Evolutionary conservation across 2,797 vertebrate genomes (phyloP).

Genomic region (Anas capensis): DNA sequence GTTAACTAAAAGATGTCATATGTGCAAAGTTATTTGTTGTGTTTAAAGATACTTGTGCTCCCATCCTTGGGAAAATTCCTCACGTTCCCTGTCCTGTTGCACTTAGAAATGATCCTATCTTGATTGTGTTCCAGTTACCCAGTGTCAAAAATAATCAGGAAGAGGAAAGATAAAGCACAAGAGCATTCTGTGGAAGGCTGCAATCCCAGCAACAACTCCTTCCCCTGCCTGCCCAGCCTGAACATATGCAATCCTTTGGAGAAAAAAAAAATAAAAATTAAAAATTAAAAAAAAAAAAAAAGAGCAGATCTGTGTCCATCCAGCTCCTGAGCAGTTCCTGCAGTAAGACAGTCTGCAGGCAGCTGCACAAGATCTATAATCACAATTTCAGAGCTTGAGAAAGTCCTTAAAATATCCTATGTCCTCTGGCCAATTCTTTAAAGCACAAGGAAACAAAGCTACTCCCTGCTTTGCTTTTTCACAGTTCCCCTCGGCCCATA

Average conservation of each 20-base stretch:
- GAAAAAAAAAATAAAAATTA: background rate
- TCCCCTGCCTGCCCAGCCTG: background rate
- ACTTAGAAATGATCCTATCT: constrained; percentile 42
- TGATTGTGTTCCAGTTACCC: constrained; percentile 48
- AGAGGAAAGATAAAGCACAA: constrained; percentile 14
- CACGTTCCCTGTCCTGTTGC: constrained; percentile 50
- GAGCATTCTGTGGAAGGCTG: constrained; percentile 18
- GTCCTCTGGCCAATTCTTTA: background rate
- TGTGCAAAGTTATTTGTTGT: constrained; percentile 60
- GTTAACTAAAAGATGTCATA: constrained; percentile 46
- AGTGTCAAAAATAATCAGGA: constrained; percentile 56
- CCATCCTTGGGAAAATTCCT: constrained; percentile 71
- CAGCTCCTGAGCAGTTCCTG: background rate
- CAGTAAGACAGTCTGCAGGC: background rate
- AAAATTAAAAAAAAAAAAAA: background rate
- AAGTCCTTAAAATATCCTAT: background rate
- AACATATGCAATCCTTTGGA: background rate
- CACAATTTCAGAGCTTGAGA: background rate
- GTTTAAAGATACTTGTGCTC: constrained; percentile 58
- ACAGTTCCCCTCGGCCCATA: background rate
- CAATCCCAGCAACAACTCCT: background rate
- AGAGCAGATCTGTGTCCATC: background rate
- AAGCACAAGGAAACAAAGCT: background rate
- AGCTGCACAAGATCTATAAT: background rate
- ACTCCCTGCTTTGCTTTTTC: background rate